These are phyloP conservation scores for Rhinogobio ventralis DNA, from an alignment of 2,797 vertebrate species.

Conservation along the genomic window DNA sequence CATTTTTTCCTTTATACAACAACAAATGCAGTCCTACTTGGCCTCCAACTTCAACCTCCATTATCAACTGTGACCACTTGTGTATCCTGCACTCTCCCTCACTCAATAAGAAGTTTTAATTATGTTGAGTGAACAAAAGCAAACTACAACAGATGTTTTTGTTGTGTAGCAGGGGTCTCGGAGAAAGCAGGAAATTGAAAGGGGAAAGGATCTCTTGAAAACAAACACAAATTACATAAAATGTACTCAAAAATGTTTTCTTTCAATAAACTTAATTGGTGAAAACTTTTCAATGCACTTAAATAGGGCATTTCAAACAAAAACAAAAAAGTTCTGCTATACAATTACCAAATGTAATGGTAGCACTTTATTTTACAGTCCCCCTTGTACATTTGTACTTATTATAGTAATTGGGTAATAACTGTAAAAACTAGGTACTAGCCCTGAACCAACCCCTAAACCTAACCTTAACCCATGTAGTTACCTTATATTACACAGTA, in stretches of 20 bases:
- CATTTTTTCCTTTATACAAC: constrained; percentile 30
- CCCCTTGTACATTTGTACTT: too few species aligned
- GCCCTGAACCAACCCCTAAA: too few species aligned
- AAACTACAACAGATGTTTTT: constrained; percentile 44
- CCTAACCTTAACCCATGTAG: too few species aligned
- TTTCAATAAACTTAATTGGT: background rate
- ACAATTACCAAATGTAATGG: background rate
- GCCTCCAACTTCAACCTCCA: background rate
- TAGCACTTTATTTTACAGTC: too few species aligned
- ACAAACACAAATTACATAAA: constrained; percentile 1
- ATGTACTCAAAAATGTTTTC: background rate
- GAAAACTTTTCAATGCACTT: background rate
- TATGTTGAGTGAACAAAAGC: constrained; percentile 18
- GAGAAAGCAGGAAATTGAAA: constrained; percentile 20
- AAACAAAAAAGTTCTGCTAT: background rate
- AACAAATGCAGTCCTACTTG: constrained; percentile 4
- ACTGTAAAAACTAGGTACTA: too few species aligned
- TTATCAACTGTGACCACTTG: background rate
- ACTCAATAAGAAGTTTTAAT: constrained; percentile 29
- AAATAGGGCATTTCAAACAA: background rate
- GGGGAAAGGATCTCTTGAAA: background rate
- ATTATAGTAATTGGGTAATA: too few species aligned
- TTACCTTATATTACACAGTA: too few species aligned
- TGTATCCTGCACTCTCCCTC: background rate
- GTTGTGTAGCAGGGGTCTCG: constrained; percentile 15